Conservation (phyloP, 2,888 invertebrate genomes). For the Acanthosepion pharaonis region DNA sequence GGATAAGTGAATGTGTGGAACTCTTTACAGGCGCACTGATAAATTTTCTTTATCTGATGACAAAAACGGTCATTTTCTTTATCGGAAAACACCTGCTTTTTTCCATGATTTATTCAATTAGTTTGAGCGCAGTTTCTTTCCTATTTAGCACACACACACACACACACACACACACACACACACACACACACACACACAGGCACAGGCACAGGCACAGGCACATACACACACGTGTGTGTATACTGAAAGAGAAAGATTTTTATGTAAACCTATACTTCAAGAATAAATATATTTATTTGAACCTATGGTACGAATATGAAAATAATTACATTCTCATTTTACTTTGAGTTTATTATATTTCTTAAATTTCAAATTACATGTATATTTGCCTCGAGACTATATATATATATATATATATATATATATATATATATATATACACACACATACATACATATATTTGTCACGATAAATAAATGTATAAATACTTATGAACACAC, state of each 20-base stretch:
- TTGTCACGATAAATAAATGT: not conserved
- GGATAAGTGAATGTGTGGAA: not conserved
- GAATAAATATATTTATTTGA: too few relatives aligned
- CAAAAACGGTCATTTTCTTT: not conserved
- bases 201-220: not conserved
- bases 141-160: too few relatives aligned
- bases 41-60: not conserved
- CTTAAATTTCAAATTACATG: not conserved
- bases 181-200: not conserved
- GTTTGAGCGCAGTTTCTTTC: not conserved
- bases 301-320: too few relatives aligned
- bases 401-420: conserved; percentile 36
- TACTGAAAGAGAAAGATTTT: not conserved
- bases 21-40: not conserved
- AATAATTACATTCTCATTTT: too few relatives aligned
- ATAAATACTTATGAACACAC: not conserved
- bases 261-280: too few relatives aligned
- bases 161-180: not conserved
- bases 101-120: not conserved
- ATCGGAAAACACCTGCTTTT: not conserved
- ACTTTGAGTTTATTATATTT: too few relatives aligned
- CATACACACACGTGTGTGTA: not conserved
- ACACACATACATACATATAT: too few relatives aligned
- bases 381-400: not conserved
- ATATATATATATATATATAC: not conserved